Evolutionary conservation across 2,888 invertebrate genomes (phyloP).

Genomic region (Thelaira solivaga): DNA sequence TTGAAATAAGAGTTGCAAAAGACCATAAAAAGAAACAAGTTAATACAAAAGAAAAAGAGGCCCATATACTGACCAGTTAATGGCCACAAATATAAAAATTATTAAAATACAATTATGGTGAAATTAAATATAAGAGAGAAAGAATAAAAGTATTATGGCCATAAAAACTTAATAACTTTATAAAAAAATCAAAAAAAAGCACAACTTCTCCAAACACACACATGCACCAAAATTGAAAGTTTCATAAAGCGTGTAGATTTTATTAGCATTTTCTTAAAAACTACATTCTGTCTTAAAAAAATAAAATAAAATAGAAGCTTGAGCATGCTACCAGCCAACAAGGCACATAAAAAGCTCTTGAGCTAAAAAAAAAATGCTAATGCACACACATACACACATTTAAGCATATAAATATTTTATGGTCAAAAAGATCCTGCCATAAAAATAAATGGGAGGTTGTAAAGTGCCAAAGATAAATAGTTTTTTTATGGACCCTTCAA

Average conservation of each 20-base stretch:
- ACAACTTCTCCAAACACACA: conserved; percentile 22
- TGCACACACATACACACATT: no score
- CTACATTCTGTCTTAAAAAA: no score
- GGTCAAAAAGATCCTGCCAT: background rate
- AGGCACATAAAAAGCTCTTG: no score
- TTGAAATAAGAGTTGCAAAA: no score
- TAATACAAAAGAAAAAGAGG: conserved; percentile 6
- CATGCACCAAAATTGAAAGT: conserved; percentile 20
- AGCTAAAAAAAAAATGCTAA: no score
- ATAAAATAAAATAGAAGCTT: background rate
- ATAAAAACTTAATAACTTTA: conserved; percentile 55
- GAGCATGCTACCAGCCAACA: background rate
- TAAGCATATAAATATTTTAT: background rate
- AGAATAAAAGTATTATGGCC: conserved; percentile 21
- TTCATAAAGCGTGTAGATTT: no score
- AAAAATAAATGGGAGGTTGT: conserved; percentile 49
- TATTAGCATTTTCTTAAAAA: no score
- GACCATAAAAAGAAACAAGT: background rate
- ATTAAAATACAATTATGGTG: conserved; percentile 54
- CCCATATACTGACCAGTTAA: conserved; percentile 32
- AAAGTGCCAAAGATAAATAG: conserved; percentile 59
- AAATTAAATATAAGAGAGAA: conserved; percentile 31
- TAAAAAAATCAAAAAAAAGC: conserved; percentile 38
- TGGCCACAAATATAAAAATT: conserved; percentile 45
- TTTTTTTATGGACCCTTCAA: conserved; percentile 59